Evolutionary conservation across 2,888 invertebrate genomes (phyloP).

Genomic region (Syrista parreyssii): DNA sequence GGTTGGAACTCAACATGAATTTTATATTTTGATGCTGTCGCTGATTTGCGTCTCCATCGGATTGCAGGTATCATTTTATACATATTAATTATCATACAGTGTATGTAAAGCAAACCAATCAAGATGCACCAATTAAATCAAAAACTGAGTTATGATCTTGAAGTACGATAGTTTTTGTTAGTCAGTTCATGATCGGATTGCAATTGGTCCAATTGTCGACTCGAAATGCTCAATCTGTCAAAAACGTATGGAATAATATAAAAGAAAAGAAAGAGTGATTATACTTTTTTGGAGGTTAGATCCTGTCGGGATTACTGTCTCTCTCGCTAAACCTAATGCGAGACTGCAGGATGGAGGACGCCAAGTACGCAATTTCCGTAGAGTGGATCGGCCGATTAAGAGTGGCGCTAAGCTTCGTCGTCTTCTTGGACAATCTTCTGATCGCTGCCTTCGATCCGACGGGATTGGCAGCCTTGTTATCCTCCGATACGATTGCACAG

Average conservation of each 20-base stretch:
- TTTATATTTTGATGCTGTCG: conserved; percentile 83
- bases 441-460: conserved; percentile 85
- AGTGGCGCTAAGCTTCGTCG: conserved; percentile 77
- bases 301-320: conserved; percentile 79
- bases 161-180: neutral
- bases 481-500: conserved; percentile 19
- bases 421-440: conserved; percentile 80
- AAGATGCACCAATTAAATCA: neutral
- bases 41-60: conserved; percentile 86
- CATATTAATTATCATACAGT: neutral
- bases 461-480: conserved; percentile 68
- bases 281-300: conserved; percentile 66
- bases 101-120: neutral
- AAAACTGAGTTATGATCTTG: neutral
- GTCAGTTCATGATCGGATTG: neutral
- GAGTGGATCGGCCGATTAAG: conserved; percentile 78
- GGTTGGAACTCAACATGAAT: conserved; percentile 86
- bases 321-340: conserved; percentile 79
- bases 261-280: conserved; percentile 15
- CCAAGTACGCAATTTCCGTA: conserved; percentile 77
- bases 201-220: conserved; percentile 38
- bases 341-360: conserved; percentile 81
- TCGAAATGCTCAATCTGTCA: conserved; percentile 4
- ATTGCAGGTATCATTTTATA: conserved; percentile 75
- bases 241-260: conserved; percentile 4